phyloP scores from a whole-genome alignment of 1,140 invertebrate genomes.

The Arion vulgaris region DNA sequence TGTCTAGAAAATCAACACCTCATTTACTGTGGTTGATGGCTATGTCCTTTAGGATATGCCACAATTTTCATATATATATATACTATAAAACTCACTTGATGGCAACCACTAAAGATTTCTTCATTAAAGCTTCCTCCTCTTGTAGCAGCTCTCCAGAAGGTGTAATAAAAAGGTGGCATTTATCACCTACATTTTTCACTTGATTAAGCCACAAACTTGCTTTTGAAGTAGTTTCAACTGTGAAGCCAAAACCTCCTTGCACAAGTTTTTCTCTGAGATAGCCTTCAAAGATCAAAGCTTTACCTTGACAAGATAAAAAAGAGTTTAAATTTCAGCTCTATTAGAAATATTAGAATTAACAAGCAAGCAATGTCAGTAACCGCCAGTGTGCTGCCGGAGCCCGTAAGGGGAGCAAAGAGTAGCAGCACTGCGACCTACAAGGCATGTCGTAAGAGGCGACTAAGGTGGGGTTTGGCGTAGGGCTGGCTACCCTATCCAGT shows the following conservation, averaged over 20 bases:
- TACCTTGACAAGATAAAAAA: conserved; percentile 54
- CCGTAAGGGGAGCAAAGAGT: no score
- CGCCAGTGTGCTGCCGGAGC: no score
- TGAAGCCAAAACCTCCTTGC: conserved; percentile 61
- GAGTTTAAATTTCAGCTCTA: neutral
- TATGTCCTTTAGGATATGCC: no score
- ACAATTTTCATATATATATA: neutral
- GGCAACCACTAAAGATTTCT: neutral
- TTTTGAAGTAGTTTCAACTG: conserved; percentile 63
- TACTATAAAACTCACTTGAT: conserved; percentile 7
- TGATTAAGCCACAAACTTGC: conserved; percentile 53
- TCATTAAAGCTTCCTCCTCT: conserved; percentile 25
- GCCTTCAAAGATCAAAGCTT: conserved; percentile 67
- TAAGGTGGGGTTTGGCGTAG: no score
- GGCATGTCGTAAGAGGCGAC: no score
- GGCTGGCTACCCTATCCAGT: no score
- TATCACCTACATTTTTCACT: neutral
- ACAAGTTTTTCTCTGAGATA: conserved; percentile 63
- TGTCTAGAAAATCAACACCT: no score
- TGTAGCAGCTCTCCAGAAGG: conserved; percentile 40
- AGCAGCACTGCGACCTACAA: no score
- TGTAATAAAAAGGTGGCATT: conserved; percentile 31
- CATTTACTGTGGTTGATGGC: no score
- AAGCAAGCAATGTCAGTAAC: no score
- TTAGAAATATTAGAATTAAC: no score